Percentiles rank a stretch among this genome's conserved stretches.
Conservation (phyloP, 2,797 vertebrate genomes). For the Sebastes taczanowskii region DNA sequence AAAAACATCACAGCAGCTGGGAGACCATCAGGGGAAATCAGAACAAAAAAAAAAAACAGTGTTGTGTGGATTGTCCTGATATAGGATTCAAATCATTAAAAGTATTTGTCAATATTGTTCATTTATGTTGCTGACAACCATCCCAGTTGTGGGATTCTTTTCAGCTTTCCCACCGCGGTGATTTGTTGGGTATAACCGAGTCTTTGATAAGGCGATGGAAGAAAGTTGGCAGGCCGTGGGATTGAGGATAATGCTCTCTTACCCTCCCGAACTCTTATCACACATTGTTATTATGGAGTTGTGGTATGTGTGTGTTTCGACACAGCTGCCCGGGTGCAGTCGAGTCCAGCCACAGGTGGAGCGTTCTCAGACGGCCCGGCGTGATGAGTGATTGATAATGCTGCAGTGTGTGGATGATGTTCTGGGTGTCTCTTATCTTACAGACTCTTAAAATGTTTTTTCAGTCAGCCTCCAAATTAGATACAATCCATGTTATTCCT, state of each 20-base stretch:
- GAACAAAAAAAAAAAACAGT: not conserved
- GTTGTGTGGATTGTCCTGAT: not conserved
- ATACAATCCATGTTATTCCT: too few relatives aligned
- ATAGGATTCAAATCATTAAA: not conserved
- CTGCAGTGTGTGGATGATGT: not conserved
- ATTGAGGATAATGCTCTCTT: not conserved
- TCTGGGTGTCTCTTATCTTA: not conserved
- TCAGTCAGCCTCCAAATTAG: not conserved
- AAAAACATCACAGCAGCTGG: slow-evolving; percentile 40
- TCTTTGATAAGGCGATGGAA: slow-evolving; percentile 42
- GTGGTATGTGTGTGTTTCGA: slow-evolving; percentile 40
- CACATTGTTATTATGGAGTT: slow-evolving; percentile 45
- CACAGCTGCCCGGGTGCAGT: slow-evolving; percentile 3
- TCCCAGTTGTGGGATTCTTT: not conserved
- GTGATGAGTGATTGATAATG: not conserved
- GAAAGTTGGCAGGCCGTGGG: slow-evolving; percentile 3
- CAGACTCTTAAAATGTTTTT: not conserved
- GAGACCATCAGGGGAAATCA: not conserved
- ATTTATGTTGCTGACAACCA: not conserved
- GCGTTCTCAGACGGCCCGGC: not conserved
- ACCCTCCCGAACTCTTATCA: slow-evolving; percentile 45
- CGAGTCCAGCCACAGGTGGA: slow-evolving; percentile 49
- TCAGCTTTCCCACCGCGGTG: slow-evolving; percentile 47
- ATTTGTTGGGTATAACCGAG: slow-evolving; percentile 8
- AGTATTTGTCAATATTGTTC: not conserved